These are phyloP conservation scores for Megathymus violae DNA, from an alignment of 1,140 invertebrate species.

Conservation along the genomic window DNA sequence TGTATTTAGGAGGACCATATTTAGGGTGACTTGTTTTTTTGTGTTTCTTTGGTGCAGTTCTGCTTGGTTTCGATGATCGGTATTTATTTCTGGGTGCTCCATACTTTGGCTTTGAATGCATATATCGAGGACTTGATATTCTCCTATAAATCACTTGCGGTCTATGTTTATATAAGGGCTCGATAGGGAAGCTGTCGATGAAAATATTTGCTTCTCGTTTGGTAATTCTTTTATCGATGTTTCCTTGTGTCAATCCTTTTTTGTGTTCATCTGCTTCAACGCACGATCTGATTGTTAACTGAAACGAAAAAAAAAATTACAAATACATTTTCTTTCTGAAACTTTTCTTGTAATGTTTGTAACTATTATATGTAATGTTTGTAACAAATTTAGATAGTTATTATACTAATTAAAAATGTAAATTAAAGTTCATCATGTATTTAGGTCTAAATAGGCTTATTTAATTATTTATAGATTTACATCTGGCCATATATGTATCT, in stretches of 20 bases:
- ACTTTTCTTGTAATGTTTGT: no score
- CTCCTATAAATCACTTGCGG: conserved; percentile 63
- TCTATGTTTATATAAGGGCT: conserved; percentile 52
- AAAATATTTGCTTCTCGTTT: conserved; percentile 62
- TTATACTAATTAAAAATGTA: no score
- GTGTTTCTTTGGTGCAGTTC: conserved; percentile 48
- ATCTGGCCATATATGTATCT: no score
- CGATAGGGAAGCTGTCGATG: conserved; percentile 55
- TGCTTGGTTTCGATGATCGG: conserved; percentile 44
- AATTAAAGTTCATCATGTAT: no score
- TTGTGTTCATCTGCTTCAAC: conserved; percentile 37
- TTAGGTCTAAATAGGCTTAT: no score
- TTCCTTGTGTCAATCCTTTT: conserved; percentile 40
- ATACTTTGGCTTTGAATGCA: conserved; percentile 51
- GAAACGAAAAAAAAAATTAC: conserved; percentile 52
- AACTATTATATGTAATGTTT: no score
- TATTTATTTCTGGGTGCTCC: conserved; percentile 44
- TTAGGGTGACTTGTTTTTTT: conserved; percentile 42
- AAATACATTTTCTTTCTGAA: no score
- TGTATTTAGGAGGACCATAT: conserved; percentile 44
- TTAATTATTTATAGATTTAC: no score
- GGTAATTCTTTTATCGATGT: conserved; percentile 44
- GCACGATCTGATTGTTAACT: conserved; percentile 60
- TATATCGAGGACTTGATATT: conserved; percentile 57
- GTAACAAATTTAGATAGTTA: no score